phyloP scores from a whole-genome alignment of 2,113 vertebrate species.

The Taxidea taxus region DNA sequence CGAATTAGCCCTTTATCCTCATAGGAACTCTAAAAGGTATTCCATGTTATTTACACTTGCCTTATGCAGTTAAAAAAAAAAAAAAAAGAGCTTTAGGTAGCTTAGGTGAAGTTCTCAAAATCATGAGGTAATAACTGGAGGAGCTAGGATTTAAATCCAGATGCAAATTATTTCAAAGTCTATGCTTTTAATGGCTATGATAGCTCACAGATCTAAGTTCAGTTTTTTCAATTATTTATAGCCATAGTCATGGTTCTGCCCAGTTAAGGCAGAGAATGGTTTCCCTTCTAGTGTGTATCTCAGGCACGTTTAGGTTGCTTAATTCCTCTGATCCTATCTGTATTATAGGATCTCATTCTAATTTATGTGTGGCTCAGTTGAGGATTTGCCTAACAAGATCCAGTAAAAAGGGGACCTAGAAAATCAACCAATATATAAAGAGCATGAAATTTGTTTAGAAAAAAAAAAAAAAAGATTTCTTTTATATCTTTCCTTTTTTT shows the following conservation, averaged over 20 bases:
- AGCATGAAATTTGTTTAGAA: neutral
- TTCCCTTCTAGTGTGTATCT: neutral
- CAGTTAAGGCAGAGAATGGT: neutral
- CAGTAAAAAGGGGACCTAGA: neutral
- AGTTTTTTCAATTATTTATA: neutral
- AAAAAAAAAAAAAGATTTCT: neutral
- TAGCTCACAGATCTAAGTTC: neutral
- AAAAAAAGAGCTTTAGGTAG: neutral
- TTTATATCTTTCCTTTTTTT: no score
- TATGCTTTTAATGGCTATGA: neutral
- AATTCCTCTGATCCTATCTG: neutral
- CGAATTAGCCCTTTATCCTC: neutral
- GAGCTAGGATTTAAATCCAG: neutral
- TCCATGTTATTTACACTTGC: neutral
- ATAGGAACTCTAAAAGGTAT: neutral
- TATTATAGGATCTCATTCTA: neutral
- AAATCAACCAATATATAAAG: neutral
- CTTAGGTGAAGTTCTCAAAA: neutral
- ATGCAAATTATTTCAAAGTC: neutral
- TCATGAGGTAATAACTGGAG: neutral
- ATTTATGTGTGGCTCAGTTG: neutral
- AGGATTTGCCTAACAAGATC: neutral
- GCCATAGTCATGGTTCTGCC: neutral
- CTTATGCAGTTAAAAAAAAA: neutral
- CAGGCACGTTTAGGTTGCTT: neutral